These are phyloP conservation scores for Paragorgia papillata DNA, from an alignment of 92 coral and sea anemone species.

Conservation along the genomic window DNA sequence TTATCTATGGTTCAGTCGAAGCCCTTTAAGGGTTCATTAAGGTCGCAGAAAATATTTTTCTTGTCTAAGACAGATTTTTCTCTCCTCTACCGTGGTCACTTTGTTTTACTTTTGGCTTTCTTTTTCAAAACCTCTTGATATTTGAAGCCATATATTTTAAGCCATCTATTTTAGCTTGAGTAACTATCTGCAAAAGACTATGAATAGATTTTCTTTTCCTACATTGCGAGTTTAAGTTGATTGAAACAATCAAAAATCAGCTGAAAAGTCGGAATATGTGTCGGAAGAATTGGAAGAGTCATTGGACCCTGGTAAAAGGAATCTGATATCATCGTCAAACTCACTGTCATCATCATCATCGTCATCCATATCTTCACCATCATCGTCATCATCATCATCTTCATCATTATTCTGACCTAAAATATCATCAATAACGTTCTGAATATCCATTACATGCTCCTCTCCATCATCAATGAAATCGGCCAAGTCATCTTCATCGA, in stretches of 20 bases:
- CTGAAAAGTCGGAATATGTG: slow-evolving; percentile 11
- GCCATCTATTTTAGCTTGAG: too few relatives aligned
- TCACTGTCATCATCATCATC: slow-evolving; percentile 79
- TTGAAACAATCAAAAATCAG: too few relatives aligned
- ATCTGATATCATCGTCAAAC: slow-evolving; percentile 78
- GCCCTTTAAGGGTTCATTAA: too few relatives aligned
- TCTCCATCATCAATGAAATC: slow-evolving; percentile 85
- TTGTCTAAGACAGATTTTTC: too few relatives aligned
- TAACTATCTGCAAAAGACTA: too few relatives aligned
- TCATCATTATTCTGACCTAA: not conserved
- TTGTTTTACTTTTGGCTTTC: too few relatives aligned
- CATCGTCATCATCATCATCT: slow-evolving; percentile 62
- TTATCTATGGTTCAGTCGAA: too few relatives aligned
- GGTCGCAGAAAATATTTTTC: too few relatives aligned
- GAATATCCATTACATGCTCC: slow-evolving; percentile 67
- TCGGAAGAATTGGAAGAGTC: slow-evolving; percentile 89
- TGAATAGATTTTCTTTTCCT: not conserved
- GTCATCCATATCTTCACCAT: slow-evolving; percentile 75
- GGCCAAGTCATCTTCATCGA: slow-evolving; percentile 64
- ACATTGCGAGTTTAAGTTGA: not conserved
- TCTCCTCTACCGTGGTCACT: too few relatives aligned
- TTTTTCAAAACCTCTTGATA: too few relatives aligned
- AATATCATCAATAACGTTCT: slow-evolving; percentile 77
- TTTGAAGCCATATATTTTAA: too few relatives aligned
- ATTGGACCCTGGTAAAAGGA: slow-evolving; percentile 67